Base-by-base conservation (phyloP, 2,888 invertebrate genomes). In the Phengaris alcon region DNA sequence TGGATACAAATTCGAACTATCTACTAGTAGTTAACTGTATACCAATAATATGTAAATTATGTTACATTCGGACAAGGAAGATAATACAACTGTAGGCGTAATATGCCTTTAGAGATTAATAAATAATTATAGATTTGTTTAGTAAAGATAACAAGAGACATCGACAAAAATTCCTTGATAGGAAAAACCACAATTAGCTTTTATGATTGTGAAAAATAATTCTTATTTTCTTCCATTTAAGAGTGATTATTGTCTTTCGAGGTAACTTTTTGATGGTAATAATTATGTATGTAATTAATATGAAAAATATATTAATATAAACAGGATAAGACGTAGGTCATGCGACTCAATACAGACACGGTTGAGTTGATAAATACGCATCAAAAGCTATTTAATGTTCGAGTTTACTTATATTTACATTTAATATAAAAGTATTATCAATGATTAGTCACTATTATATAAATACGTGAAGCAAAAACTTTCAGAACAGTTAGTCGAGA, bases 81-180 rank as follows among this genome's bases (percentile, higher is more conserved):
- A 72, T 72, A 72, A 72, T n/a, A 72, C 54, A 10, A 54, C 48
- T 48, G 48, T 35, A 35, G 7, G 35, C 12, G 12, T 70, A 70
- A 72, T 72, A 72, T 72, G 54, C 54, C 72, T 72, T 54, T 51
- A 4, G 51, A 70, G 70, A 70, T 70, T 70, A 51, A 51, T 70
- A 70, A 70, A 48, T 70, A 70, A 52, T 70, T 70, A 51, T 51
- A 70, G 69, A 70, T 70, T 70, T 48, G 69, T 70, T 69, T 13
- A 54, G 22, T 13, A 35, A 3, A 72, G 51, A 72, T 72, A 72
- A 52, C 35, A 51, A 10, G 35, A 52, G 3, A 72, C 54, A 35
- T 72, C 54, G 22, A 72, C 54, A 6, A 54, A 70, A 54, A 54
- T 72, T 22, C 35, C 35, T 72, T 22, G 6, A 72, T 52, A 35